Evolutionary conservation across 2,797 vertebrate genomes (phyloP).

Genomic region (Novumbra hubbsi): DNA sequence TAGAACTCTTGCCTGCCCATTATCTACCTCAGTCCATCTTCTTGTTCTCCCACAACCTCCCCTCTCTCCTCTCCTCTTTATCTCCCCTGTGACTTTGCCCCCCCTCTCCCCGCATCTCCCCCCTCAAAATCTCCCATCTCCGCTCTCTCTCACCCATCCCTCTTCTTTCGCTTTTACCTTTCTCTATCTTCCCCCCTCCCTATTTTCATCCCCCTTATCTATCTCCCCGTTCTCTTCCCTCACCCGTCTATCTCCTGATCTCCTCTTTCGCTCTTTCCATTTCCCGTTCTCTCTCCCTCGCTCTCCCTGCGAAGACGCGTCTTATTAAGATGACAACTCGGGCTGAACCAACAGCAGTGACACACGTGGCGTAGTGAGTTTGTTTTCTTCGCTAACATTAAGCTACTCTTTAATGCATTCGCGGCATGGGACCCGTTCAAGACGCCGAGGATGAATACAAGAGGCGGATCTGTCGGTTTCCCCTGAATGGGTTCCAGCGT

Average conservation of each 20-base stretch:
- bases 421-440: neutral
- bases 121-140: constrained; percentile 29
- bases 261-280: neutral
- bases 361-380: constrained; percentile 19
- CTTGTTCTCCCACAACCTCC: neutral
- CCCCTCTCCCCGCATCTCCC: neutral
- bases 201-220: neutral
- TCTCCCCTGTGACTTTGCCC: neutral
- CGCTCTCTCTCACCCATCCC: constrained; percentile 27
- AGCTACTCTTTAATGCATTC: neutral
- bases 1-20: constrained; percentile 42
- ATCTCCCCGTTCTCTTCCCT: neutral
- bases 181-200: neutral
- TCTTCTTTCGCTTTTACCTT: constrained; percentile 31
- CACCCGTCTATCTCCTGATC: neutral
- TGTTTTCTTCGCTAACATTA: constrained; percentile 25
- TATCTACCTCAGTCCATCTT: neutral
- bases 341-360: constrained; percentile 45
- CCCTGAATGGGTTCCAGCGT: neutral
- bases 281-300: constrained; percentile 10
- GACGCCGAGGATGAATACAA: neutral
- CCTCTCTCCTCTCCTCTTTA: constrained; percentile 29
- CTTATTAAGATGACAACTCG: constrained; percentile 42
- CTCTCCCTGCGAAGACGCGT: constrained; percentile 19
- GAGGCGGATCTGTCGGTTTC: neutral